A percentile compares a stretch with the other conserved stretches of the same genome.
These are phyloP conservation scores for Meloe dianella DNA, from an alignment of 2,888 invertebrate genomes.

Conservation along the genomic window DNA sequence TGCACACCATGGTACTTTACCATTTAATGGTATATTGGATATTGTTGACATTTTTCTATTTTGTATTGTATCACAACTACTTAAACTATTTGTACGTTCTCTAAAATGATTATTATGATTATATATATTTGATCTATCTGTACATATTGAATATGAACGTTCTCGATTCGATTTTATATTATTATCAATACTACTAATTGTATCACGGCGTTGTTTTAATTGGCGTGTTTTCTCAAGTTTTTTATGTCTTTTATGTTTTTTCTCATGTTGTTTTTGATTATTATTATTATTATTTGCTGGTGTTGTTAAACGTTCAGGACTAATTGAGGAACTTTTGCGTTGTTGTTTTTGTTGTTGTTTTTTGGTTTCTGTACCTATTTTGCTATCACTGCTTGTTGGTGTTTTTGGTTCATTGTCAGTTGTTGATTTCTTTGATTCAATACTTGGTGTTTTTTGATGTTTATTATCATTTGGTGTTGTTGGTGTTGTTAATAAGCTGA, in stretches of 20 bases:
- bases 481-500: neutral
- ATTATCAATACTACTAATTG: constrained; percentile 45
- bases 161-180: constrained; percentile 48
- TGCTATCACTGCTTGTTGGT: constrained; percentile 47
- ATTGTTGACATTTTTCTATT: constrained; percentile 69
- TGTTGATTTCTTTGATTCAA: constrained; percentile 50
- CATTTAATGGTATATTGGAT: constrained; percentile 65
- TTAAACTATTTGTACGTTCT: constrained; percentile 70
- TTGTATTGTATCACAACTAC: constrained; percentile 68
- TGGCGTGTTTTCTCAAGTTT: constrained; percentile 44
- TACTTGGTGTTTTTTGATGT: constrained; percentile 55
- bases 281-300: neutral
- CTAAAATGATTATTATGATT: constrained; percentile 60
- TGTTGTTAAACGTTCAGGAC: constrained; percentile 49
- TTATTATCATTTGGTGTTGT: neutral
- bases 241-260: constrained; percentile 57
- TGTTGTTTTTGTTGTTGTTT: constrained; percentile 39
- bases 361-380: constrained; percentile 32
- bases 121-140: constrained; percentile 54
- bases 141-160: constrained; percentile 57
- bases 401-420: constrained; percentile 50
- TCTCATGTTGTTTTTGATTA: constrained; percentile 51
- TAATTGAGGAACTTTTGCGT: constrained; percentile 54
- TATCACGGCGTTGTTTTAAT: constrained; percentile 34
- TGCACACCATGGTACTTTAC: constrained; percentile 82